Base-by-base conservation (phyloP, 1,140 invertebrate species). In the Chelonus insularis region DNA sequence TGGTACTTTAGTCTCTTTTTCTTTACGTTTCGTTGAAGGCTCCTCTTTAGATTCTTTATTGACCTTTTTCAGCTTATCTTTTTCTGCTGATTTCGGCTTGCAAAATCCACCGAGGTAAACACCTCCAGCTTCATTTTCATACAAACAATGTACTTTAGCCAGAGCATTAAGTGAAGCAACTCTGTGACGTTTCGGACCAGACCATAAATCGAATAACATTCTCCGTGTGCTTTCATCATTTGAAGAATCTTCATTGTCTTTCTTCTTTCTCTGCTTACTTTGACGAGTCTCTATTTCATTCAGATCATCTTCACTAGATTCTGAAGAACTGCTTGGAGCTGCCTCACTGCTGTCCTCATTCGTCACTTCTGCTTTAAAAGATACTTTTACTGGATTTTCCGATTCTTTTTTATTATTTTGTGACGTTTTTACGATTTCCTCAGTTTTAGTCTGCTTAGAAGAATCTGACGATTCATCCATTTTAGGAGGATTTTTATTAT, bases 131-230 rank as follows among this genome's bases (percentile, higher is more conserved):
- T 95, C 93, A 73, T 95, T 94, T 76, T 95, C 93, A 68, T 94
- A 95, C 9, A 95, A 82, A 73, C 92, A 94, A 74, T 95, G 92
- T 25, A 95, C 93, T 83, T 95, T 95, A n/a, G 92, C 92, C 67
- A 92, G 77, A 0, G 93, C 93, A 77, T 96, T 96, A 12, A 96
- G 75, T 4, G 92, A 94, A 21, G 93, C 93, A 72, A 94, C 92
- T 63, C 93, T 84, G 72, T 92, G 90, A 56, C 88, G 84, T 77
- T 92, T 93, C 7, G 90, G 89, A 0, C 89, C 89, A 56, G 79
- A 86, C 85, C 85, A 86, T 51, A 86, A 86, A 4, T 81, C 81
- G 58, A 83, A 83, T 25, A 86, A 67, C 78, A 80, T 82, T 59
- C 78, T 71, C 56, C 79, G 68, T 16, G 76, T 70, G 25, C 78